These are phyloP conservation scores for Xiphorhynchus erythropygius DNA, from an alignment of 2,797 vertebrate species.

Conservation along the genomic window DNA sequence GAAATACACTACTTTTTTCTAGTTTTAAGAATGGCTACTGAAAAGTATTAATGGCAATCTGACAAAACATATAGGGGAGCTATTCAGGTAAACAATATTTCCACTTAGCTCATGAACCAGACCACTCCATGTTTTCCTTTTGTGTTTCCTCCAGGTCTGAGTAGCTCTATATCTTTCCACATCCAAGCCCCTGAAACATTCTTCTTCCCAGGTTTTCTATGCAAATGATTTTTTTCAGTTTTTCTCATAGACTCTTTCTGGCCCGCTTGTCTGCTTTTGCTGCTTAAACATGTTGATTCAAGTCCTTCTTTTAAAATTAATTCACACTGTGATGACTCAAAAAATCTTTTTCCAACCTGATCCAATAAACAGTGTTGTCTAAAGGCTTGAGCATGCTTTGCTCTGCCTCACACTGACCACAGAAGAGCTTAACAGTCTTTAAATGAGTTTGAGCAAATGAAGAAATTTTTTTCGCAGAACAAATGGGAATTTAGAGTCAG, in stretches of 20 bases:
- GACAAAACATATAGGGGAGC: neutral
- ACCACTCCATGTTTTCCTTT: neutral
- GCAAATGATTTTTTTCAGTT: neutral
- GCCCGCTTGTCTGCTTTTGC: neutral
- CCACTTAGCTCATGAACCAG: neutral
- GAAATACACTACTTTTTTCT: neutral
- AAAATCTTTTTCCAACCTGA: neutral
- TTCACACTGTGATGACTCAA: neutral
- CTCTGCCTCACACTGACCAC: neutral
- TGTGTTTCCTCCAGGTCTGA: neutral
- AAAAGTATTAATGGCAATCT: neutral
- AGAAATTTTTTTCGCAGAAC: neutral
- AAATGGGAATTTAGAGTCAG: slow-evolving; percentile 66
- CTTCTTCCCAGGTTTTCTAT: neutral
- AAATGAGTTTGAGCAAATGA: neutral
- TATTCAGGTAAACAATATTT: neutral
- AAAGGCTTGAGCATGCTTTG: neutral
- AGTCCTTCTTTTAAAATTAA: neutral
- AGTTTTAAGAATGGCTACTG: neutral
- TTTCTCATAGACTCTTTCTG: neutral
- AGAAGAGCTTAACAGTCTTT: neutral
- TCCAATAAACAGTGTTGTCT: neutral
- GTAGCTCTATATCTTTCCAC: neutral
- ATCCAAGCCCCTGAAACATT: neutral
- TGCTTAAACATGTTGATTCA: neutral